Base-by-base conservation (phyloP, 2,113 vertebrate species). In the Thermophis baileyi region DNA sequence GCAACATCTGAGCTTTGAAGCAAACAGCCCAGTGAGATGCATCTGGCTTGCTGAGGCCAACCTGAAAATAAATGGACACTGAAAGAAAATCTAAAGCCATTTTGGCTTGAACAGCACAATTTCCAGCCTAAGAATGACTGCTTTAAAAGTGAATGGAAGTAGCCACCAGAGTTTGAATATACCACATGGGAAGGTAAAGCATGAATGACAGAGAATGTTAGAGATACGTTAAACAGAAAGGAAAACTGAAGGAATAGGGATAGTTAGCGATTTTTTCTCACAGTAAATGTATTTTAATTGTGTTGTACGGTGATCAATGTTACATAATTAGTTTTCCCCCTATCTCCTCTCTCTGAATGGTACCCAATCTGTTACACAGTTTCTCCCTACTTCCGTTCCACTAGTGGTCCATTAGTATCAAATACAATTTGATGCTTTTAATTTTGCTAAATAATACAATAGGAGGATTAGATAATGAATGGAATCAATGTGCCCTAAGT, bases 91-190 rank as follows among this genome's bases (percentile, higher is more conserved):
- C 1, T 35, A 35, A 30, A 85, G 44, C 44, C 20, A 25, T 30
- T 49, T 47, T 85, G 8, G 12, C 12, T 49, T 50, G 40, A 85
- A 25, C 14, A 10, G 1, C n/a, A 30, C 30, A 14, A 60, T 57
- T 86, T 63, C n/a, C 54, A 51, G 50, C 81, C 10, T 46, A 7
- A 35, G 8, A 49, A 40, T 24, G 27, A 85, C n/a, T 25, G 46
- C 91, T 44, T 74, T 60, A 35, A 94, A 89, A 81, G 93, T 96
- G 95, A 95, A 95, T 25, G 54, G 63, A 50, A 86, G 5, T 63
- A 50, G 54, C 40, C 4, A 44, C 49, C 30, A n/a, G 85, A 7
- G 44, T 40, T 24, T 11, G 74, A 89, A 89, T 24, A 35, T 54
- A 6, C 24, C 49, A 8, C n/a, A 10, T 1, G 88, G 3, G 6